Conservation (phyloP, 2,888 invertebrate species). For the Mycalesis mineus region DNA sequence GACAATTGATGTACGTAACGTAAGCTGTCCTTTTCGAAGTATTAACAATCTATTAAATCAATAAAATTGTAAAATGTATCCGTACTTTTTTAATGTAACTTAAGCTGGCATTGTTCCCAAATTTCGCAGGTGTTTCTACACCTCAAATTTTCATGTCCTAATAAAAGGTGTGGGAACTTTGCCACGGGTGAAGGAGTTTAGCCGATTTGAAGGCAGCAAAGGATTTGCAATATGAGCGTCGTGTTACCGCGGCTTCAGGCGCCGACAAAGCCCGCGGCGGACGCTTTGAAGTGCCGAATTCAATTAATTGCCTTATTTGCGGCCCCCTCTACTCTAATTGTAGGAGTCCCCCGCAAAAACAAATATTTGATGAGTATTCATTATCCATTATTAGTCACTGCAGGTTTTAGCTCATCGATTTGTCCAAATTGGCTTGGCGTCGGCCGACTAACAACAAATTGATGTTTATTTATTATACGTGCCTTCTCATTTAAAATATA, state of each 20-base stretch:
- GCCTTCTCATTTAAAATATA: too few species aligned
- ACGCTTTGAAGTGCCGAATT: slow-evolving; percentile 73
- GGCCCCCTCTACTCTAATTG: slow-evolving; percentile 55
- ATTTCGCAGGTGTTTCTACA: slow-evolving; percentile 42
- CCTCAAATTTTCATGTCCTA: slow-evolving; percentile 26
- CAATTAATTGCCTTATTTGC: slow-evolving; percentile 77
- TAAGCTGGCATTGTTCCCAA: slow-evolving; percentile 39
- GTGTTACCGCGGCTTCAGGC: slow-evolving; percentile 52
- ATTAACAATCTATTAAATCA: too few species aligned
- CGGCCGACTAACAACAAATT: neutral
- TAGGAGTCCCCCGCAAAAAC: slow-evolving; percentile 70
- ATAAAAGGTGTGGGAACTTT: slow-evolving; percentile 47
- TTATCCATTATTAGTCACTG: slow-evolving; percentile 70
- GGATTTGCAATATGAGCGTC: slow-evolving; percentile 58
- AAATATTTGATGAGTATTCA: slow-evolving; percentile 72
- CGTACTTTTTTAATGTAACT: slow-evolving; percentile 39
- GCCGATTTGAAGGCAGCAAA: slow-evolving; percentile 30
- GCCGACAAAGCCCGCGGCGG: slow-evolving; percentile 71
- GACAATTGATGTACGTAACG: too few species aligned
- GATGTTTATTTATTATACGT: neutral
- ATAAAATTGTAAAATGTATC: neutral
- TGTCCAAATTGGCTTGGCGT: slow-evolving; percentile 7
- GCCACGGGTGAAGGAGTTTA: slow-evolving; percentile 41
- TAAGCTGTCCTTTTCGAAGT: too few species aligned
- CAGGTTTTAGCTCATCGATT: slow-evolving; percentile 41